Evolutionary conservation across 2,888 invertebrate species (phyloP).

Genomic region (Amorpha juglandis): DNA sequence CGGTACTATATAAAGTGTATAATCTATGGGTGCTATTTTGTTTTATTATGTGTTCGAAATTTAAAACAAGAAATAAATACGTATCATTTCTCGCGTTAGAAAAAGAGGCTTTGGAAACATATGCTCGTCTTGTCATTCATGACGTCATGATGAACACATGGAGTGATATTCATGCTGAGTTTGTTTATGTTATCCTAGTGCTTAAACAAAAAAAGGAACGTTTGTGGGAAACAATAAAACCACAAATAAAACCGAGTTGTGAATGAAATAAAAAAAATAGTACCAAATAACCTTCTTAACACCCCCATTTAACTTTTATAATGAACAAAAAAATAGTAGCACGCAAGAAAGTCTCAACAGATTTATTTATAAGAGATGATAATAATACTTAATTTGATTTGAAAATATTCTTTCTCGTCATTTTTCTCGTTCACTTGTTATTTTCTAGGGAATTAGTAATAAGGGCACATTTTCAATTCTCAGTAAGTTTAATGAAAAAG

Average conservation of each 20-base stretch:
- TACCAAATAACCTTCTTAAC: no score
- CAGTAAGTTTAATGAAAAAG: no score
- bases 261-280: no score
- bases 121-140: background rate
- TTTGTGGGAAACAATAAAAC: background rate
- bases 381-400: no score
- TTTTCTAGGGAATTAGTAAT: no score
- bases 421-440: no score
- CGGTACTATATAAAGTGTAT: no score
- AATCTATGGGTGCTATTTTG: background rate
- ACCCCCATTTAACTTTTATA: no score
- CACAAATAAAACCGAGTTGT: background rate
- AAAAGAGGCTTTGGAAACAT: background rate
- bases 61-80: background rate
- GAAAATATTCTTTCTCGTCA: no score
- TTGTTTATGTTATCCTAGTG: conserved; percentile 18
- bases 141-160: conserved; percentile 13
- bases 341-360: background rate
- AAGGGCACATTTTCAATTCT: no score
- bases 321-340: no score
- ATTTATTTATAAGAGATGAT: background rate
- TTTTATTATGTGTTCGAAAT: background rate
- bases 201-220: background rate
- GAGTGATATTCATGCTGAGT: background rate
- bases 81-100: background rate